Evolutionary conservation across 2,888 invertebrate species (phyloP).

Genomic region (Oegoconia quadripuncta): DNA sequence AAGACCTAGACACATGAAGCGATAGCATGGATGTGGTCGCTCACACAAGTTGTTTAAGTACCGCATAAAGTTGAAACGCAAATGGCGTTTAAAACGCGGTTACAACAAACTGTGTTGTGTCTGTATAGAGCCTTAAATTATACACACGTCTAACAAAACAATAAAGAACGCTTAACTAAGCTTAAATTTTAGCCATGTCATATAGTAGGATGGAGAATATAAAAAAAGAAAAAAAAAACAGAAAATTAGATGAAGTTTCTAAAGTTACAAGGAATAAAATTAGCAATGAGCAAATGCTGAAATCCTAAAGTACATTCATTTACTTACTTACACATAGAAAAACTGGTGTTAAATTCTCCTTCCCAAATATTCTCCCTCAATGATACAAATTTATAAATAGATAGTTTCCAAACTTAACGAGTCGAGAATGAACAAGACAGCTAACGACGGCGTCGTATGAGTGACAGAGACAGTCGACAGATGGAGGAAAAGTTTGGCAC

Average conservation of each 20-base stretch:
- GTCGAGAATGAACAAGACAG: conserved; percentile 58
- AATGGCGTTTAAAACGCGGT: too few relatives aligned
- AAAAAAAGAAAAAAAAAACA: conserved; percentile 17
- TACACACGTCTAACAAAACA: too few relatives aligned
- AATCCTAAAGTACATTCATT: conserved; percentile 10
- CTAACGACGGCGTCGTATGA: conserved; percentile 52
- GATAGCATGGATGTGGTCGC: too few relatives aligned
- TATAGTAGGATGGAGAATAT: conserved; percentile 58
- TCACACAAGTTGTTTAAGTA: too few relatives aligned
- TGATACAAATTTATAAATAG: conserved; percentile 21
- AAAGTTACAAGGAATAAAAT: too few relatives aligned
- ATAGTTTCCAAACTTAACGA: conserved; percentile 42
- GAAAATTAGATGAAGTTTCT: not conserved
- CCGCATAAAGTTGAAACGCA: too few relatives aligned
- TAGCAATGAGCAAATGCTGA: conserved; percentile 46
- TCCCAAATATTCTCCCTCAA: conserved; percentile 22
- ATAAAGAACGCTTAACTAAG: too few relatives aligned
- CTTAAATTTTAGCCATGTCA: conserved; percentile 62
- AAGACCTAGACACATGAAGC: too few relatives aligned
- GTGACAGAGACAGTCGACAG: conserved; percentile 67
- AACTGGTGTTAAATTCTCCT: conserved; percentile 23
- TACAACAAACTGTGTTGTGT: too few relatives aligned
- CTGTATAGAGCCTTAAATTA: too few relatives aligned
- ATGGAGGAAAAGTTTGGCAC: conserved; percentile 42
- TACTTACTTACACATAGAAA: conserved; percentile 17